Evolutionary conservation across 2,888 invertebrate genomes (phyloP).

Genomic region (Calephelis perditalis): DNA sequence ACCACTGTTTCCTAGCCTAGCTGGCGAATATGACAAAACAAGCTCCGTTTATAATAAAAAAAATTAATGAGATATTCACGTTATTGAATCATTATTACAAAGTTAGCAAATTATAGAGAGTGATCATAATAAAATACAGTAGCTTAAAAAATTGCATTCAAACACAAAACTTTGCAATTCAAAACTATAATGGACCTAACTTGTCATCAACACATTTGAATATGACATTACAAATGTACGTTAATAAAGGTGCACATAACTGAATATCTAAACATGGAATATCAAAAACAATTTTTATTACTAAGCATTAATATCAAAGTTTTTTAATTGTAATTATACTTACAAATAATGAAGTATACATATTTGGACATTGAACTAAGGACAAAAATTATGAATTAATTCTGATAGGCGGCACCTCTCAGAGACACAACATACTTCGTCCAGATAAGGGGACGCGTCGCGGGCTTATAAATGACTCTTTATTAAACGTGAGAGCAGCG

Average conservation of each 20-base stretch:
- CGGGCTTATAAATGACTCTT: conserved; percentile 77
- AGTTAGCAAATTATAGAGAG: no score
- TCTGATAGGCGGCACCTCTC: conserved; percentile 74
- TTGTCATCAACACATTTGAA: not conserved
- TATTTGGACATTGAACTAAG: conserved; percentile 35
- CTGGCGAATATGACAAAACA: no score
- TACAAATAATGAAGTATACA: conserved; percentile 10
- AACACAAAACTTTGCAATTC: no score
- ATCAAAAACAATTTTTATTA: not conserved
- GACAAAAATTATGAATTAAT: conserved; percentile 76
- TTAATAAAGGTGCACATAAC: conserved; percentile 1
- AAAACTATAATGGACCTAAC: no score
- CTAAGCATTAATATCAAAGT: conserved; percentile 1
- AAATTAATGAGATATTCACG: no score
- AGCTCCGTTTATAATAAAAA: no score
- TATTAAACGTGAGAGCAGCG: conserved; percentile 78
- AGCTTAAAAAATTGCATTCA: no score
- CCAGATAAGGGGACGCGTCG: conserved; percentile 75
- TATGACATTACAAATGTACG: not conserved
- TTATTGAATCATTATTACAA: no score
- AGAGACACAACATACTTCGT: conserved; percentile 71
- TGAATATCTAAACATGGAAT: conserved; percentile 2
- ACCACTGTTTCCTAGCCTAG: no score
- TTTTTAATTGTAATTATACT: not conserved
- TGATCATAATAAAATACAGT: no score